Conservation (phyloP, 2,113 vertebrate species). For the Todiramphus saurophagus region DNA sequence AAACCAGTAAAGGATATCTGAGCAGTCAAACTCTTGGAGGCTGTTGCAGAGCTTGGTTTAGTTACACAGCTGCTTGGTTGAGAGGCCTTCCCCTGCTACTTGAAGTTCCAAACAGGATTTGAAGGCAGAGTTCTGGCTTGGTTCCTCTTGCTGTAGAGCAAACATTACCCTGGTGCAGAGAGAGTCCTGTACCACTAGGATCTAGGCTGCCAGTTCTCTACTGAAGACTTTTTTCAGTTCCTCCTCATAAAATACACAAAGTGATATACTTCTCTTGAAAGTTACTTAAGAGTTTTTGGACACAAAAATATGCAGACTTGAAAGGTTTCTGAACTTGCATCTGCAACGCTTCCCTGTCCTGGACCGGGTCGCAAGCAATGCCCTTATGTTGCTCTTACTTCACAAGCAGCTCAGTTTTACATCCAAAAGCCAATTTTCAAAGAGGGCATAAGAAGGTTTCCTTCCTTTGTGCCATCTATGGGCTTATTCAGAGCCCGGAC, state of each 20-base stretch:
- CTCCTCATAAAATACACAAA: background rate
- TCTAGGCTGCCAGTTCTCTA: background rate
- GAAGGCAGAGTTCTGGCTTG: constrained; percentile 14
- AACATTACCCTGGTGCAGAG: constrained; percentile 12
- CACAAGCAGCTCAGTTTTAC: background rate
- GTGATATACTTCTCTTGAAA: background rate
- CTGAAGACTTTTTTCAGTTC: background rate
- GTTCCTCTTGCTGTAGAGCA: constrained; percentile 35
- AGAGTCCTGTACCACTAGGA: background rate
- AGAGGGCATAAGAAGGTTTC: background rate
- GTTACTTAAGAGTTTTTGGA: background rate
- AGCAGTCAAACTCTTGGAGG: background rate
- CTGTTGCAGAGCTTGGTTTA: constrained; percentile 16
- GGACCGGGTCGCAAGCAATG: background rate
- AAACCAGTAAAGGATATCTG: background rate
- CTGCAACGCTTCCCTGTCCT: background rate
- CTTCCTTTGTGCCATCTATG: background rate
- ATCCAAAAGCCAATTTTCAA: background rate
- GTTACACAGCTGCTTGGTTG: constrained; percentile 2
- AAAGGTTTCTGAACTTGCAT: background rate
- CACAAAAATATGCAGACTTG: background rate
- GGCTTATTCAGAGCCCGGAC: background rate
- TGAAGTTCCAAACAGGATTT: constrained; percentile 2
- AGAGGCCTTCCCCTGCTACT: constrained; percentile 4
- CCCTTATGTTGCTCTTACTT: background rate